Evolutionary conservation across 2,888 invertebrate genomes (phyloP).

Genomic region (Fragum fragum): DNA sequence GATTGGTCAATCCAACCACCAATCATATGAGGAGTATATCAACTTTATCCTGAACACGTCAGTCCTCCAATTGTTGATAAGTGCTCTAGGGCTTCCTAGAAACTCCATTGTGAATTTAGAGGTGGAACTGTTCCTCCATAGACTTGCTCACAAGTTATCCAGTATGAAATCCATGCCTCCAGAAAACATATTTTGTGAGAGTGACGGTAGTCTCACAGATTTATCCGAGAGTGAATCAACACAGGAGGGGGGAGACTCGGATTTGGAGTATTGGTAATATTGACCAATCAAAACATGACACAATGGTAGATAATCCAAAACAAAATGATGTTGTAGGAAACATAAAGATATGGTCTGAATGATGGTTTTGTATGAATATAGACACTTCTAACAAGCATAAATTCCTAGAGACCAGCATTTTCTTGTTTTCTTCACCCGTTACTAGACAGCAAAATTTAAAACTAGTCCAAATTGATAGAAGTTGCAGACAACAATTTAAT

Average conservation of each 20-base stretch:
- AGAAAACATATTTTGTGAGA: conserved; percentile 71
- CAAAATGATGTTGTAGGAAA: no score
- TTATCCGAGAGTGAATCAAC: conserved; percentile 71
- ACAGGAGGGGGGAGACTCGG: conserved; percentile 81
- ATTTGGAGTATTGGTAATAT: conserved; percentile 83
- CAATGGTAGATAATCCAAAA: no score
- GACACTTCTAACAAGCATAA: no score
- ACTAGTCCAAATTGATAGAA: not conserved
- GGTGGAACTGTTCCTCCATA: conserved; percentile 77
- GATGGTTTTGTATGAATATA: no score
- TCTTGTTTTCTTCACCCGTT: not conserved
- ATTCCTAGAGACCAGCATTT: not conserved
- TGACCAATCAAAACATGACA: no score
- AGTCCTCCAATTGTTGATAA: conserved; percentile 73
- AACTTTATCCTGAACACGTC: conserved; percentile 75
- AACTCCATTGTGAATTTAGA: conserved; percentile 77
- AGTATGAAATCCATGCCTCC: conserved; percentile 73
- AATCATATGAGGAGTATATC: conserved; percentile 79
- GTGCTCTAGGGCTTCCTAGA: conserved; percentile 70
- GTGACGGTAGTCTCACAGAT: conserved; percentile 67
- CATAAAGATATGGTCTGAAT: no score
- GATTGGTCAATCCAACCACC: conserved; percentile 65
- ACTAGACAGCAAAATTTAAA: not conserved
- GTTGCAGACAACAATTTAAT: not conserved
- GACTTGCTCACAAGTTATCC: conserved; percentile 71